Base-by-base conservation (phyloP, 2,888 invertebrate genomes). In the Oxytorus armatus region DNA sequence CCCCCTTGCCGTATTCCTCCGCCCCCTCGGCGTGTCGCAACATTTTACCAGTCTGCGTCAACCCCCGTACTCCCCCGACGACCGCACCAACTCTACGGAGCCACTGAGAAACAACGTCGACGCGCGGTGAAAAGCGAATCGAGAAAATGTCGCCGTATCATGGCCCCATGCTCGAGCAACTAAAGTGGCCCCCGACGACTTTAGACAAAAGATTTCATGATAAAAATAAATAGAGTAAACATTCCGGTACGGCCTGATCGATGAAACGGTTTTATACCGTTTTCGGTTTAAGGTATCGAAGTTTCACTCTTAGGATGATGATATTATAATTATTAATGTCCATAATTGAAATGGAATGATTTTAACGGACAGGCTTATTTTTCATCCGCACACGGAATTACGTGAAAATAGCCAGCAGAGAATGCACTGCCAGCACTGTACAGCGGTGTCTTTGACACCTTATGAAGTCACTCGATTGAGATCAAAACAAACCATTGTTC, bases 131-230 rank as follows among this genome's bases (percentile, higher is more conserved):
- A 29, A 61, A 74, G 69, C 73, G 79, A 79, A 83, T 83, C 78
- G 79, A 77, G 74, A 81, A 83, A 84, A 82, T 82, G 83, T 83
- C 77, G 77, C 36, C 57, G 79, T 79, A 78, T 78, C 79, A 76
- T 84, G n/a, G n/a, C n/a, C 76, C 69, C 63, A 69, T 69, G 21
- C 72, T 39, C 63, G 51, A 49, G 44, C 49, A 49, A 47, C 66
- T 68, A 59, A 78, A 78, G 80, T 74, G n/a, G n/a, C 29, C 39
- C 53, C 74, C 16, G 49, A 25, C 53, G 51, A 47, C 59, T 63
- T 75, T 23, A 8, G 23, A 59, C 65, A 47, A 53, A 70, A 59
- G 59, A 53, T 75, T 75, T 36, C 42, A 23, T 36, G 21, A 59
- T 44, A 14, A 66, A 69, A 36, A 55, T 44, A 57, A 63, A 61